Base-by-base conservation (phyloP, 2,888 invertebrate species). In the Nesidiocoris tenuis region DNA sequence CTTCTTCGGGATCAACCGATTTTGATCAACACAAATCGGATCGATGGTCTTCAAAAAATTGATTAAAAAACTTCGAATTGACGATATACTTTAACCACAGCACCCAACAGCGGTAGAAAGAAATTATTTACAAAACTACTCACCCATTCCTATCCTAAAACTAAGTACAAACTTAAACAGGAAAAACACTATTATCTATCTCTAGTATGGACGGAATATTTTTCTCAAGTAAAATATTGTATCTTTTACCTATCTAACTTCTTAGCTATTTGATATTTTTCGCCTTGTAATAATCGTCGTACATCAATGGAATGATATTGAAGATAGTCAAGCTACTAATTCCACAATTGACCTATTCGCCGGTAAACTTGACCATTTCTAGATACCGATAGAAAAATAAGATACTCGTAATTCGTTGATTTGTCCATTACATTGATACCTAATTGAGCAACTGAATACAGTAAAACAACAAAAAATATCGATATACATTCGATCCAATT, bases 371-470 rank as follows among this genome's bases (percentile, higher is more conserved):
- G n/a, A n/a, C n/a, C n/a, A n/a, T n/a, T n/a, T n/a, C n/a, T n/a
- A n/a, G n/a, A n/a, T n/a, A n/a, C n/a, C n/a, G n/a, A 39, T 7
- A 39, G 12, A 39, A 39, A 39, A 7, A 39, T 39, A 39, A 39
- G 39, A 39, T 12, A 39, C 39, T 39, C 39, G 39, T 12, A 7
- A 7, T 39, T 39, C 39, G 39, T 39, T 39, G 39, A 39, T 39
- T 39, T 21, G 57, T 57, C 18, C 17, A 65, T 22, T 23, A 39
- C 16, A 56, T 67, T 56, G 67, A 59, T 72, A 61, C 9, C 72
- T 72, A 72, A 72, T 72, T 72, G 72, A 72, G 72, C 72, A 72
- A 72, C 21, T 21, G 1, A 72, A 17, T 39, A 39, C 24, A 25
- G 39, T 39, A 65, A 67, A 55, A 70, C 22, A 59, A 59, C 59